Base-by-base conservation (phyloP, 2,797 vertebrate species). In the Sardinella longiceps region DNA sequence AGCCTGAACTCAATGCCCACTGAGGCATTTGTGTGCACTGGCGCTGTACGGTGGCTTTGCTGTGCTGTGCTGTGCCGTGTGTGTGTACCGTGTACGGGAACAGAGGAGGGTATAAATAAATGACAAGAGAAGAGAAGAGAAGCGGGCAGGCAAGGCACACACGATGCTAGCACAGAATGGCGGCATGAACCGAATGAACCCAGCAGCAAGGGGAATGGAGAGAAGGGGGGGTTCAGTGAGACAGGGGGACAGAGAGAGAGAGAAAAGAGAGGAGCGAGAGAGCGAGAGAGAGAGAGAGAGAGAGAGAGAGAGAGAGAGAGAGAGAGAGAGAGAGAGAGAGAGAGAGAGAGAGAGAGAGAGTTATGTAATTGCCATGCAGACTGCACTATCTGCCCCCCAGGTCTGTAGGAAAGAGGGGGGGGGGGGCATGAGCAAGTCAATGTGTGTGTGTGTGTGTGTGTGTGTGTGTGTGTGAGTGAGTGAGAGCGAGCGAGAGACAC, bases 341-440 rank as follows among this genome's bases (percentile, higher is more conserved):
- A 86, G 77, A 28, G 85, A 88, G 2, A 83, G 82, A 86, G 84
- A 87, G 85, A 83, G 74, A 66, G 87, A 87, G 81, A 23, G 85
- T 94, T 94, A 94, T 93, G 92, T 90, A 95, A 95, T 92, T 91
- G 89, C 91, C 86, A 92, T 93, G 92, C 92, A 92, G 88, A 87
- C 93, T 93, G 93, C 90, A 92, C 90, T 88, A 90, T 94, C 91
- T 94, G 89, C 91, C 91, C 85, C 58, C 83, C 45, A 80, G 74
- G 56, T 83, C 87, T 87, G 87, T 88, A 85, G 86, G 88, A 85
- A 82, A 85, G 88, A 80, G 86, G 81, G 23, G 66, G 82, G 86
- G 74, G 53, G 5, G 46, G 46, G 11, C 11, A 48, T 10, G 82
- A 33, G 53, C 33, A 39, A 74, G 66, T 18, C 33, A 39, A 39